A percentile compares a stretch with the other conserved stretches of the same genome.
These are phyloP conservation scores for Crypturellus undulatus DNA, from an alignment of 2,113 vertebrate genomes.

Conservation along the genomic window DNA sequence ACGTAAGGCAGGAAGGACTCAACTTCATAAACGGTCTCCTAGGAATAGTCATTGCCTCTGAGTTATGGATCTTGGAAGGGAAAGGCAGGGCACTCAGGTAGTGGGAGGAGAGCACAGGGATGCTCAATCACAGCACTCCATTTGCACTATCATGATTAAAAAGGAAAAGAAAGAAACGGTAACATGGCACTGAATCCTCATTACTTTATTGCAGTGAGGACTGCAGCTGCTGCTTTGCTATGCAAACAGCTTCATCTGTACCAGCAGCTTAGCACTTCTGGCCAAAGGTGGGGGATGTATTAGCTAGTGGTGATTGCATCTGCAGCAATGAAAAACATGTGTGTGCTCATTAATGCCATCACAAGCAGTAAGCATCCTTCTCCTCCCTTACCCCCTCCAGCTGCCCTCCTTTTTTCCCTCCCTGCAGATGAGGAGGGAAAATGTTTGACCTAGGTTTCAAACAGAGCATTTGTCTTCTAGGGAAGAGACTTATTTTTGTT, in stretches of 20 bases:
- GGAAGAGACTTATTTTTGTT: background rate
- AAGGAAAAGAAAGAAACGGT: constrained; percentile 20
- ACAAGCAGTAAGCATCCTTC: background rate
- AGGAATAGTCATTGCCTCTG: constrained; percentile 11
- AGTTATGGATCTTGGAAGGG: background rate
- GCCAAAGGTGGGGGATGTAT: background rate
- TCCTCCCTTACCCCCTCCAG: background rate
- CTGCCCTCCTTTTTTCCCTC: background rate
- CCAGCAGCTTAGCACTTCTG: background rate
- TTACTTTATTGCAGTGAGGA: background rate
- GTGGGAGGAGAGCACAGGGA: background rate
- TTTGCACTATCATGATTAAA: constrained; percentile 11
- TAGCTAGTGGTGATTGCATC: background rate
- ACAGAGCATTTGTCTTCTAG: background rate
- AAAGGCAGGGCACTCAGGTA: background rate
- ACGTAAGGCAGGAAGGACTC: background rate
- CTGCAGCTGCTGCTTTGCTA: constrained; percentile 7
- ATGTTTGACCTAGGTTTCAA: background rate
- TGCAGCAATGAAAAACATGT: background rate
- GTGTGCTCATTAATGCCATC: background rate
- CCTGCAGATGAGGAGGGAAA: background rate
- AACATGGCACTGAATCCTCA: constrained; percentile 31
- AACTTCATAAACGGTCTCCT: background rate
- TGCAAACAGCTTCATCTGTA: background rate
- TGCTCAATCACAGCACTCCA: background rate